Evolutionary conservation across 2,797 vertebrate species (phyloP).

Genomic region (Phoeniculus purpureus): DNA sequence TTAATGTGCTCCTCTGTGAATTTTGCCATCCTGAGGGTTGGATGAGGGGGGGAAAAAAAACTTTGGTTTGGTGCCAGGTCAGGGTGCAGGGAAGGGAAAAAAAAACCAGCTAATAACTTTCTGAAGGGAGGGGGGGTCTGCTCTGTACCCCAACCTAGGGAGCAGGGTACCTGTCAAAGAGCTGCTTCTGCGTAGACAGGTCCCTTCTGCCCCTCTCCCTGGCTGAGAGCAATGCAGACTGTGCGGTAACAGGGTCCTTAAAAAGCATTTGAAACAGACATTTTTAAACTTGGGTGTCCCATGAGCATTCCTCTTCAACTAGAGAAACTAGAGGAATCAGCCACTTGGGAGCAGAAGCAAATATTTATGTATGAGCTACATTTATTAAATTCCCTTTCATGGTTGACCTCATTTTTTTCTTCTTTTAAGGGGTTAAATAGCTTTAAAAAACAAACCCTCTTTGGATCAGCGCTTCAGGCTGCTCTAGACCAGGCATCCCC

Average conservation of each 20-base stretch:
- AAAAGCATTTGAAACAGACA: constrained; percentile 13
- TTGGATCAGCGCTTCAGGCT: neutral
- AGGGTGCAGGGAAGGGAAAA: neutral
- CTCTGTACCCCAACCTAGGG: neutral
- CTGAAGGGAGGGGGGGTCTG: too few species aligned
- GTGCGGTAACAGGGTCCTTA: neutral
- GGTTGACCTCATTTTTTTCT: constrained; percentile 15
- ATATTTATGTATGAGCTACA: constrained; percentile 39
- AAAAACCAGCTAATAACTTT: neutral
- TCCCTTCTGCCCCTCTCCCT: neutral
- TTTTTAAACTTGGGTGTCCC: neutral
- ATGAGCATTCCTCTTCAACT: neutral
- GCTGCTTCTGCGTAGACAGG: neutral
- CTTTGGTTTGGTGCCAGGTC: neutral
- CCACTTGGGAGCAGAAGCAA: constrained; percentile 37
- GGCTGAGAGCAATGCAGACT: neutral
- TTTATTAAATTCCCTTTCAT: constrained; percentile 41
- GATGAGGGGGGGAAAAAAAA: neutral
- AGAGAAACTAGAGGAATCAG: neutral
- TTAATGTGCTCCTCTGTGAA: neutral
- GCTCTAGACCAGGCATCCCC: neutral
- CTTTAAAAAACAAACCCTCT: constrained; percentile 1
- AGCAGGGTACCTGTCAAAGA: neutral
- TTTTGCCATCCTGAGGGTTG: neutral
- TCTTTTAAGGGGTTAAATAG: constrained; percentile 24